Evolutionary conservation across 2,113 vertebrate species (phyloP), one percentile per base, ranked within the genome.

Genomic region (Pachyramphus minor): DNA sequence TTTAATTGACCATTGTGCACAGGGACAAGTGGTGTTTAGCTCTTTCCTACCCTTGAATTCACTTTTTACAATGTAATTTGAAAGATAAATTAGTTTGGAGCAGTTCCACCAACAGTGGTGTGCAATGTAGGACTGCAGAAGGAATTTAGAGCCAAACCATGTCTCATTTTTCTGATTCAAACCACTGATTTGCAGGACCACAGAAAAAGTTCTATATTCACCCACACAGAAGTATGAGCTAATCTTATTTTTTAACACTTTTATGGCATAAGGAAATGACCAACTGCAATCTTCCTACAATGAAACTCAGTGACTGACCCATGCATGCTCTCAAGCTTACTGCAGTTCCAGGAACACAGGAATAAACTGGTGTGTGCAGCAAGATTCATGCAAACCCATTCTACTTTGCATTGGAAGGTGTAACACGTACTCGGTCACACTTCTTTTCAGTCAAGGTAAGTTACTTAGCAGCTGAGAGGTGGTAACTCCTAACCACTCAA

Each of bases 391-490:
- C 47, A 95, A 74, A 81, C 8, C 19, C 76, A 52, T 59, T 33
- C 67, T 47, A 50, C 35, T 78, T 58, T 75, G 56, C 44, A 28
- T 9, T 75, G 69, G 73, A 89, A 81, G 24, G 47, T 84, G 55
- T 9, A 84, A 59, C 24, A 58, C 0, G 0, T 17, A 45, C 50
- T 62, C 3, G 1, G 41, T 22, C 1, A 1, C 47, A 39, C 23
- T 76, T 50, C 53, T 72, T 42, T 60, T 81, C 68, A 63, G 21
- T 47, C 68, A 39, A 77, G 52, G 23, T 47, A 81, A 71, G 53
- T 52, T 37, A 44, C 33, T 42, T 8, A 41, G 59, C 77, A 87
- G 76, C 52, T 44, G 42, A 81, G 86, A 86, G 47, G 80, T 44
- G 39, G 39, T 52, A 90, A 55, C 83, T 81, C 50, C 78, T 80